Evolutionary conservation across 53 echinoderm and acorn worm genomes (phyloP).

Genomic region (Holothuria scabra): DNA sequence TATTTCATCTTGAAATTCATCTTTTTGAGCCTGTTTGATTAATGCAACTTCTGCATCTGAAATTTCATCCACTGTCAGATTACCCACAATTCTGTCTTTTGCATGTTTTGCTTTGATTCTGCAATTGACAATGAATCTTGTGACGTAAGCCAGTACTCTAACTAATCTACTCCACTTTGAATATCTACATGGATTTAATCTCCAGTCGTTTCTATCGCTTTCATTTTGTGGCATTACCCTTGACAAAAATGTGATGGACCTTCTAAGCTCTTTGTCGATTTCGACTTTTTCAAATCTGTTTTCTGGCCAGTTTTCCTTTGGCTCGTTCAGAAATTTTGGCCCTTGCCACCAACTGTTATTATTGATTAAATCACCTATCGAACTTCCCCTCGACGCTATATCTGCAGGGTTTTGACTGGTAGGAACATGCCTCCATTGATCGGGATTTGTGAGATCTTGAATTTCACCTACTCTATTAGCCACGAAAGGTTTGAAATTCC

Average conservation of each 20-base stretch:
- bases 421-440: conserved; percentile 39
- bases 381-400: conserved; percentile 44
- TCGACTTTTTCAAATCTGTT: conserved; percentile 2
- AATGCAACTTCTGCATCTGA: not conserved
- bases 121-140: too few relatives aligned
- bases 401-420: too few relatives aligned
- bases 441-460: conserved; percentile 5
- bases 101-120: not conserved
- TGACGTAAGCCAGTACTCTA: conserved; percentile 28
- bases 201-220: not conserved
- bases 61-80: too few relatives aligned
- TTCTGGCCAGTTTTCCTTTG: not conserved
- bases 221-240: not conserved
- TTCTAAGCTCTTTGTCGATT: not conserved
- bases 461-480: conserved; percentile 51
- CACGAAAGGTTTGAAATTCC: too few relatives aligned
- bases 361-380: not conserved
- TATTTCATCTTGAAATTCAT: too few relatives aligned
- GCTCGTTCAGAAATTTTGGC: conserved; percentile 9
- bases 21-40: too few relatives aligned
- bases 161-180: conserved; percentile 17
- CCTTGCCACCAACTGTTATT: conserved; percentile 23
- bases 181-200: conserved; percentile 9
- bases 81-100: too few relatives aligned
- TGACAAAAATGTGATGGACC: too few relatives aligned